These are phyloP conservation scores for Nemotelus pantherinus DNA, from an alignment of 2,888 invertebrate species.

Conservation along the genomic window DNA sequence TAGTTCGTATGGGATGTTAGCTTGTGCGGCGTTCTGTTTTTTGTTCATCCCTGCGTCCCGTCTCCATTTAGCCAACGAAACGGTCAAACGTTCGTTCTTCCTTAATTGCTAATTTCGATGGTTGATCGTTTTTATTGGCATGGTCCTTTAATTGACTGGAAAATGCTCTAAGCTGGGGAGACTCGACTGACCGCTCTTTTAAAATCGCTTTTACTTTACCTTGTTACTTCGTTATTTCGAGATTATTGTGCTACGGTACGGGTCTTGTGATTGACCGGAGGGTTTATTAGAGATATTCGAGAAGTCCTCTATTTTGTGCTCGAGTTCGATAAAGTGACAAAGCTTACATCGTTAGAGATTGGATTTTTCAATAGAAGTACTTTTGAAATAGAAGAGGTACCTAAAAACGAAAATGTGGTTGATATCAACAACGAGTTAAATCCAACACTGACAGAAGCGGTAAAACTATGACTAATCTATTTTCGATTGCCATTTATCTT, in stretches of 20 bases:
- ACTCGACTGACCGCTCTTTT: conserved; percentile 11
- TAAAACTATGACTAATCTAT: too few relatives aligned
- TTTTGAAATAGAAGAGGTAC: too few relatives aligned
- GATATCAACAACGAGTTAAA: too few relatives aligned
- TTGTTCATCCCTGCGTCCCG: background rate
- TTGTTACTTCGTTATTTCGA: conserved; percentile 33
- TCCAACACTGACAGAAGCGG: too few relatives aligned
- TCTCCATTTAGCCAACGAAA: background rate
- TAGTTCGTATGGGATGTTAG: background rate
- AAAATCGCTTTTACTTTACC: background rate
- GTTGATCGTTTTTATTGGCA: background rate
- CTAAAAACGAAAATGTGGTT: too few relatives aligned
- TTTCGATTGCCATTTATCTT: too few relatives aligned
- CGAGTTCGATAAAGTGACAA: too few relatives aligned
- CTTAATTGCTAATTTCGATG: conserved; percentile 38
- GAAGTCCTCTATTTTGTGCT: too few relatives aligned
- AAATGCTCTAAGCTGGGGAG: conserved; percentile 12
- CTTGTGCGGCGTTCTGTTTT: background rate
- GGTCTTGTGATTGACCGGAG: too few relatives aligned
- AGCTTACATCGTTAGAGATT: too few relatives aligned
- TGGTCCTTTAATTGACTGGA: conserved; percentile 34
- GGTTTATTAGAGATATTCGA: too few relatives aligned
- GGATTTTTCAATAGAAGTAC: too few relatives aligned
- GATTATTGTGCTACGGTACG: conserved; percentile 12
- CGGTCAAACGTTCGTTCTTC: background rate